Base-by-base conservation (phyloP, 1,140 invertebrate genomes). In the Hycleus cichorii region DNA sequence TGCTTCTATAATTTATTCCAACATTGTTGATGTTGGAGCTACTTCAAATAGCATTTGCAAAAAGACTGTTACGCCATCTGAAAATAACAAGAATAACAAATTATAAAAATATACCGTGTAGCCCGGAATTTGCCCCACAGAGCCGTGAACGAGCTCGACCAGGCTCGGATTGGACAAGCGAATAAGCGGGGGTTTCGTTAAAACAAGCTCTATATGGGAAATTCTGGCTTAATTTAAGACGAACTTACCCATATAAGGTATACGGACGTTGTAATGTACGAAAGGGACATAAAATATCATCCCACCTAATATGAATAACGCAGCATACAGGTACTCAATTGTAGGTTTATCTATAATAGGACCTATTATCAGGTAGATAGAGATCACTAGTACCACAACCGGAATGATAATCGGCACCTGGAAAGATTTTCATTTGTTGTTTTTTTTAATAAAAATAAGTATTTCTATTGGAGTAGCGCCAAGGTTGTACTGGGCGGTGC, bases 201-300 rank as follows among this genome's bases (percentile, higher is more conserved):
- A 18, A 18, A 18, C 18, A 18, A 18, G 18, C 18, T 18, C 18
- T 18, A 18, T 18, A 18, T 18, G 18, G 18, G 18, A 18, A 18
- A 18, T 18, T 18, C 18, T 18, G 1, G 18, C 1, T 18, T 1
- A 18, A 18, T 18, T 18, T 18, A 18, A 18, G 18, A 18, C 18
- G n/a, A 46, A 75, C 80, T 84, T 79, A 92, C 90, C 88, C 88
- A 92, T 91, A 66, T 87, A 89, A 62, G 84, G 83, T 51, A 88
- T 81, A 57, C 85, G 84, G 76, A 87, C 82, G 73, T 90, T 86
- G 75, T 89, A 90, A 71, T 93, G 87, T 39, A 97, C 93, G 73
- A 96, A 95, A 39, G 93, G 93, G 67, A 97, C 76, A 75, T 97
- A 97, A 75, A 97, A 88, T 39, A 96, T 74, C 67, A 94, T 80